Conservation (phyloP, 2,888 invertebrate species). For the Sinopyrophorus schimmeli region DNA sequence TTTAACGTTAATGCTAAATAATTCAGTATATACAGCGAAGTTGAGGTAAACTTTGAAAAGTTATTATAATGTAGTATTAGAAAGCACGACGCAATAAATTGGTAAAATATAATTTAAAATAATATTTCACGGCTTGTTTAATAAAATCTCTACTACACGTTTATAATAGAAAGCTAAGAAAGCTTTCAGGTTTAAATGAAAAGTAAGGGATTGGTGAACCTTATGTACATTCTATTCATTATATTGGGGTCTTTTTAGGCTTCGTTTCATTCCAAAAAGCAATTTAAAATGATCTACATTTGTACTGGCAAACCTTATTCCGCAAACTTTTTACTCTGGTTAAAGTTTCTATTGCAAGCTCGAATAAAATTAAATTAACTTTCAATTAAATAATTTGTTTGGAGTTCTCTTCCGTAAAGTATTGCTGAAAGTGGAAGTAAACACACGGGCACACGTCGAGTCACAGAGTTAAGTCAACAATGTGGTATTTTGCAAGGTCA, state of each 20-base stretch:
- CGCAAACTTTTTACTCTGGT: conserved; percentile 8
- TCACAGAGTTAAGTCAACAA: conserved; percentile 25
- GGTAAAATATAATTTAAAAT: too few relatives aligned
- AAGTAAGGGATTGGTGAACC: conserved; percentile 11
- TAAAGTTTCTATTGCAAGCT: not conserved
- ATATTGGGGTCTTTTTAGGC: conserved; percentile 3
- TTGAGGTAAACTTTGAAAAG: too few relatives aligned
- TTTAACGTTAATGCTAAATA: too few relatives aligned
- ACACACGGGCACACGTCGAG: conserved; percentile 16
- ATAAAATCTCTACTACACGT: too few relatives aligned
- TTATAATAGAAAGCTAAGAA: too few relatives aligned
- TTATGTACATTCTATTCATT: conserved; percentile 7
- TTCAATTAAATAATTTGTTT: conserved; percentile 11
- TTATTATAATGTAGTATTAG: too few relatives aligned
- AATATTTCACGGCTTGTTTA: too few relatives aligned
- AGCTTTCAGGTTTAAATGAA: conserved; percentile 11
- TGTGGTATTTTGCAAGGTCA: conserved; percentile 28
- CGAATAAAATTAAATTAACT: conserved; percentile 12
- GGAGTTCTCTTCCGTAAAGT: not conserved
- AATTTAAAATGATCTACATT: conserved; percentile 10
- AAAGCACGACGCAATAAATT: too few relatives aligned
- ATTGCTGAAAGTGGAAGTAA: conserved; percentile 10
- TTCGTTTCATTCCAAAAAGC: conserved; percentile 4
- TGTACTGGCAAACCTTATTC: conserved; percentile 5
- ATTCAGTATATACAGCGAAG: too few relatives aligned